Conservation (phyloP, 2,113 vertebrate species). For the Phalacrocorax pelagicus region DNA sequence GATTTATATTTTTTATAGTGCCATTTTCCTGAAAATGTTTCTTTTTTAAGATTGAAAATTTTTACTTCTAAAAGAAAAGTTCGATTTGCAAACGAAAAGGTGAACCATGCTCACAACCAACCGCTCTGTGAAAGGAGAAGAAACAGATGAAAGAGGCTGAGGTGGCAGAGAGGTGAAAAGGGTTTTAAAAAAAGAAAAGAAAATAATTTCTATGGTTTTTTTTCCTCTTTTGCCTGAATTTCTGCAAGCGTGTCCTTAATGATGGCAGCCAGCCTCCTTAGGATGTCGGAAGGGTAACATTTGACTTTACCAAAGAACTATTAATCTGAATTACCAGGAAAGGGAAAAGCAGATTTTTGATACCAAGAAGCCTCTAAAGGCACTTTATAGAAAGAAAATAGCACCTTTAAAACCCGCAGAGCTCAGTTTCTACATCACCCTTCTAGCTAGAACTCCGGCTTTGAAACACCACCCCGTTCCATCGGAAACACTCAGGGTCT, state of each 20-base stretch:
- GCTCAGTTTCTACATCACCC: neutral
- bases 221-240: neutral
- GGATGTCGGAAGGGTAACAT: neutral
- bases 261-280: neutral
- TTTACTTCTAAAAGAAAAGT: neutral
- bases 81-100: neutral
- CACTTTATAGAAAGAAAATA: neutral
- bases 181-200: neutral
- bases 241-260: neutral
- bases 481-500: accelerated
- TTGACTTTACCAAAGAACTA: neutral
- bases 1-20: neutral
- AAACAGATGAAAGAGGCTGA: neutral
- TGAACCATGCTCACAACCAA: accelerated
- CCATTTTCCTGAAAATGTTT: accelerated
- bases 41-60: neutral
- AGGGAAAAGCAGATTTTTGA: neutral
- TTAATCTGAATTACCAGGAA: neutral
- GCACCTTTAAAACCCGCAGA: neutral
- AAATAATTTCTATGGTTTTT: neutral
- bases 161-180: neutral
- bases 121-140: neutral
- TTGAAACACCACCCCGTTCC: accelerated
- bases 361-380: neutral
- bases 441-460: neutral